Conservation (phyloP, 2,113 vertebrate species). For the Tychaedon coryphoeus region DNA sequence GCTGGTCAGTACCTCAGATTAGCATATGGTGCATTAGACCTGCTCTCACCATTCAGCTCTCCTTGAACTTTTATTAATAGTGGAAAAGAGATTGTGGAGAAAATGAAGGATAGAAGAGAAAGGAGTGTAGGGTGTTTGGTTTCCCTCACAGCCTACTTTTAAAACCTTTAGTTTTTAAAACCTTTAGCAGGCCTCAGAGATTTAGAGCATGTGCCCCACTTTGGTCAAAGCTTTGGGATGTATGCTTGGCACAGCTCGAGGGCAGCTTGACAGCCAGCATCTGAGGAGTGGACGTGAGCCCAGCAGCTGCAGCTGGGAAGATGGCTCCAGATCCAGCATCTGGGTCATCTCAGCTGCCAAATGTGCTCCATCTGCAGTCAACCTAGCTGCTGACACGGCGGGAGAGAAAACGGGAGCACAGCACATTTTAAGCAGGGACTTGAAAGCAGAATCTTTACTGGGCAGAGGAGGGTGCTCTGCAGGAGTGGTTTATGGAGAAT, state of each 20-base stretch:
- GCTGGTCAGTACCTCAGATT: neutral
- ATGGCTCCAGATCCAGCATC: constrained; percentile 42
- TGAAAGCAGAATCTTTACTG: neutral
- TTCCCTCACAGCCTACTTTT: neutral
- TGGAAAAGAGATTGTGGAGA: neutral
- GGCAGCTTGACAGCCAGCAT: constrained; percentile 21
- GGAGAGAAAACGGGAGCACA: neutral
- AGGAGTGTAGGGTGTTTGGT: neutral
- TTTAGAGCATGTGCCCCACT: neutral
- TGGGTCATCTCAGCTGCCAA: constrained; percentile 28
- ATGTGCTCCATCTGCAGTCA: neutral
- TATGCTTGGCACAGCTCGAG: neutral
- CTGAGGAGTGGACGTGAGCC: neutral
- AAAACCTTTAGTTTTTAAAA: neutral
- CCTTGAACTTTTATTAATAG: neutral
- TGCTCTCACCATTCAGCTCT: neutral
- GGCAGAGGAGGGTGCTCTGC: neutral
- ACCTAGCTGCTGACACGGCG: neutral
- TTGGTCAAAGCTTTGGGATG: constrained; percentile 9
- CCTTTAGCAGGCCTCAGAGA: constrained; percentile 4
- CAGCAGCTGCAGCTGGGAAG: constrained; percentile 23
- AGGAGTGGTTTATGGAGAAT: neutral
- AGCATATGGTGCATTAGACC: neutral
- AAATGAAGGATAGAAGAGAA: neutral
- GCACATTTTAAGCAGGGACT: neutral